phyloP scores from a whole-genome alignment of 2,888 invertebrate genomes.

The Lasiommata megera region DNA sequence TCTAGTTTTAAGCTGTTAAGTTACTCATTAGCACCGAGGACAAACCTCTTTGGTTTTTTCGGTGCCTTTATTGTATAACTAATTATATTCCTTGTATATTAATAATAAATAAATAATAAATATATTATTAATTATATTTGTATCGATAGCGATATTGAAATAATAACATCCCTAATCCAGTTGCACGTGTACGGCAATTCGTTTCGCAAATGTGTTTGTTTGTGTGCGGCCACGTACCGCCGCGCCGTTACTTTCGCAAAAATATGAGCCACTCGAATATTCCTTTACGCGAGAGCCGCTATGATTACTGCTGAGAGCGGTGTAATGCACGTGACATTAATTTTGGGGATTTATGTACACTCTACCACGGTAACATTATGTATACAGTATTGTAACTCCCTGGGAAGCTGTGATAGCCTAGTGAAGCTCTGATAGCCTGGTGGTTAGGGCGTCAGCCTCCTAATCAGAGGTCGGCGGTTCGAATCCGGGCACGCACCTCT shows the following conservation, averaged over 20 bases:
- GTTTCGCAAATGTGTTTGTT: constrained; percentile 46
- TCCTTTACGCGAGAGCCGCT: constrained; percentile 42
- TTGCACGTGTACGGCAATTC: constrained; percentile 46
- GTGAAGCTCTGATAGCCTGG: too few relatives aligned
- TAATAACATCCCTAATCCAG: constrained; percentile 18
- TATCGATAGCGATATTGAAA: constrained; percentile 18
- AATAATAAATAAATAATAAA: too few relatives aligned
- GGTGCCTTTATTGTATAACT: too few relatives aligned
- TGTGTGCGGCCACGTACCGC: constrained; percentile 34
- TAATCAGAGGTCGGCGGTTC: too few relatives aligned
- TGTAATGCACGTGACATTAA: constrained; percentile 41
- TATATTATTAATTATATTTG: too few relatives aligned
- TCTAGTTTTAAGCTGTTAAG: too few relatives aligned
- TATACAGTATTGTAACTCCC: neutral
- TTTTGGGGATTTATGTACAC: constrained; percentile 28
- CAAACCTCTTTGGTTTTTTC: too few relatives aligned
- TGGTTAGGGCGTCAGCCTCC: too few relatives aligned
- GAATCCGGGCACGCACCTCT: too few relatives aligned
- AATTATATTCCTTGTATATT: too few relatives aligned
- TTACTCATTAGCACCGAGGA: too few relatives aligned
- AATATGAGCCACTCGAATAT: constrained; percentile 34
- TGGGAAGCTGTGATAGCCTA: too few relatives aligned
- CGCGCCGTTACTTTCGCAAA: constrained; percentile 21
- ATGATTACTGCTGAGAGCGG: constrained; percentile 48
- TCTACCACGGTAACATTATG: neutral